Percentiles rank a stretch among this genome's conserved stretches.
These are phyloP conservation scores for Dicaeum eximium DNA, from an alignment of 2,113 vertebrate species.

Conservation along the genomic window DNA sequence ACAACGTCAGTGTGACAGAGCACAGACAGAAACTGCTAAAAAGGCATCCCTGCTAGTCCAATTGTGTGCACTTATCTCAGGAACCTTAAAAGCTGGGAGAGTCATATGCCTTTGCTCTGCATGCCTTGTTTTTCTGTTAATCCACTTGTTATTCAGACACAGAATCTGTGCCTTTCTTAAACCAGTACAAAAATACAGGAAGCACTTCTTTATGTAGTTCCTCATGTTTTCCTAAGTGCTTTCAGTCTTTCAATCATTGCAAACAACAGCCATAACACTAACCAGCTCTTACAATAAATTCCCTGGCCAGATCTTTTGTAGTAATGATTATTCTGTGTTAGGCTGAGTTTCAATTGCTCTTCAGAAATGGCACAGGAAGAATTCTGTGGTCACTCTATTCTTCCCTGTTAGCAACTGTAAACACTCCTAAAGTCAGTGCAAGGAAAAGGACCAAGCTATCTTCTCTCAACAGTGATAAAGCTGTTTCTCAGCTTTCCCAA, in stretches of 20 bases:
- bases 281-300: background rate
- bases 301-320: background rate
- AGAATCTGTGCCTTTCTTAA: background rate
- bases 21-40: slow-evolving; percentile 13
- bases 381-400: background rate
- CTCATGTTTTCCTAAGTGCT: background rate
- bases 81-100: background rate
- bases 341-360: background rate
- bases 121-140: background rate
- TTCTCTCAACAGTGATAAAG: background rate
- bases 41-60: background rate
- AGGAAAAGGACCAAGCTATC: background rate
- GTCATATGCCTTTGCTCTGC: background rate
- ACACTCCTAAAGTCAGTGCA: background rate
- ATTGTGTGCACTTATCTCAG: background rate
- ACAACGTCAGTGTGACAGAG: slow-evolving; percentile 24
- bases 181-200: background rate
- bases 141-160: background rate
- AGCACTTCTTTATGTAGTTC: background rate
- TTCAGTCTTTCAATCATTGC: background rate
- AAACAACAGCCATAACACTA: background rate
- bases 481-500: background rate
- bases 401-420: background rate
- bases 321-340: background rate
- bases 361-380: background rate